Conservation (phyloP, 2,888 invertebrate genomes). For the Cantharis nigra region DNA sequence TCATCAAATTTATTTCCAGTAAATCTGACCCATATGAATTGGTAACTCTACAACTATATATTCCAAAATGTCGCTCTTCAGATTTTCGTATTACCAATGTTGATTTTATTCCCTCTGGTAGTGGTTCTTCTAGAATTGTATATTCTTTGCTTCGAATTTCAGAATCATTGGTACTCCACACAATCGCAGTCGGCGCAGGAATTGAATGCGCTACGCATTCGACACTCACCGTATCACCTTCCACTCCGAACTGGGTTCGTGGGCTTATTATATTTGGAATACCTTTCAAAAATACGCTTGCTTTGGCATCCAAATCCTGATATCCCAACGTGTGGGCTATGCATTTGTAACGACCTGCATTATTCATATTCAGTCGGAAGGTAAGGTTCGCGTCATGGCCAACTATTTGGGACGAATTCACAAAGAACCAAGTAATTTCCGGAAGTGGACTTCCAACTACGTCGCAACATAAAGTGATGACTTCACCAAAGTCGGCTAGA, state of each 20-base stretch:
- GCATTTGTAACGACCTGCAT: conserved; percentile 87
- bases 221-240: conserved; percentile 79
- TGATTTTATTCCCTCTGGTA: conserved; percentile 81
- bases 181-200: conserved; percentile 83
- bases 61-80: conserved; percentile 83
- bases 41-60: conserved; percentile 91
- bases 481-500: conserved; percentile 82
- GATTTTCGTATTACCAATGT: conserved; percentile 86
- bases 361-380: conserved; percentile 74
- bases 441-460: conserved; percentile 90
- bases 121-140: conserved; percentile 73
- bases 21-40: conserved; percentile 89
- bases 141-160: conserved; percentile 78
- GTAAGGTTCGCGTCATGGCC: conserved; percentile 79
- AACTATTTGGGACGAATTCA: conserved; percentile 74
- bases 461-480: conserved; percentile 82
- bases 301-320: conserved; percentile 83
- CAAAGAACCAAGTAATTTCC: conserved; percentile 87
- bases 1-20: conserved; percentile 79
- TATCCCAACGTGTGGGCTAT: conserved; percentile 88
- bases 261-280: conserved; percentile 83
- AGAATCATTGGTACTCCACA: conserved; percentile 85
- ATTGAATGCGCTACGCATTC: conserved; percentile 90
- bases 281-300: conserved; percentile 73
- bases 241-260: conserved; percentile 80